phyloP scores from a whole-genome alignment of 2,888 invertebrate genomes.

The Nomada ruficornis region DNA sequence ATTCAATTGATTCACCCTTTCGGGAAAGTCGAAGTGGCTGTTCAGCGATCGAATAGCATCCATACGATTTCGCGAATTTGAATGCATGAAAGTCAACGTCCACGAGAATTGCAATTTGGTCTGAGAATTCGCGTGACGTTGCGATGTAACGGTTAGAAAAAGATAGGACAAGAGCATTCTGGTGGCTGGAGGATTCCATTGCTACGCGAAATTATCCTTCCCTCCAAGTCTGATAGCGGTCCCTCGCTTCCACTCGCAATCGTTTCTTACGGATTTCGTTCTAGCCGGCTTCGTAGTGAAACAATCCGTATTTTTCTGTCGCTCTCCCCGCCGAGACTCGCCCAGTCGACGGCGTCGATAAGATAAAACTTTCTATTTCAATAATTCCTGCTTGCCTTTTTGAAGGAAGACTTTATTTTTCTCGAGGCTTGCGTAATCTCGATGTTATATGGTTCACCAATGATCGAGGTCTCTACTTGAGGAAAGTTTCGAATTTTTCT shows the following conservation, averaged over 20 bases:
- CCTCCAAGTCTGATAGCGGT: conserved; percentile 43
- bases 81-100: conserved; percentile 39
- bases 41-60: conserved; percentile 6
- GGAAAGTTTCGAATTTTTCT: not conserved
- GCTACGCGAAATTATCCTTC: conserved; percentile 58
- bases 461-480: not conserved
- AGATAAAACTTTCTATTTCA: conserved; percentile 45
- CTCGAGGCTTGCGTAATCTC: too few species aligned
- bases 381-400: conserved; percentile 36
- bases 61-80: conserved; percentile 41
- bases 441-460: not conserved
- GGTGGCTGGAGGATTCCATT: conserved; percentile 49
- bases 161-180: conserved; percentile 44
- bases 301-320: conserved; percentile 53
- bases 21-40: conserved; percentile 26
- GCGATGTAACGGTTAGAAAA: conserved; percentile 38
- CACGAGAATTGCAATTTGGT: conserved; percentile 44
- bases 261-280: conserved; percentile 38
- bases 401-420: conserved; percentile 23
- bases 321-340: conserved; percentile 7
- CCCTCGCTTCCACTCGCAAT: conserved; percentile 44
- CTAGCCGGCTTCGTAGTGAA: conserved; percentile 16
- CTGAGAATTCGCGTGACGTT: conserved; percentile 3
- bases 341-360: not conserved
- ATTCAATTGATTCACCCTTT: not conserved